These are phyloP conservation scores for Saccopteryx bilineata DNA, from an alignment of 2,113 vertebrate genomes.

Conservation along the genomic window DNA sequence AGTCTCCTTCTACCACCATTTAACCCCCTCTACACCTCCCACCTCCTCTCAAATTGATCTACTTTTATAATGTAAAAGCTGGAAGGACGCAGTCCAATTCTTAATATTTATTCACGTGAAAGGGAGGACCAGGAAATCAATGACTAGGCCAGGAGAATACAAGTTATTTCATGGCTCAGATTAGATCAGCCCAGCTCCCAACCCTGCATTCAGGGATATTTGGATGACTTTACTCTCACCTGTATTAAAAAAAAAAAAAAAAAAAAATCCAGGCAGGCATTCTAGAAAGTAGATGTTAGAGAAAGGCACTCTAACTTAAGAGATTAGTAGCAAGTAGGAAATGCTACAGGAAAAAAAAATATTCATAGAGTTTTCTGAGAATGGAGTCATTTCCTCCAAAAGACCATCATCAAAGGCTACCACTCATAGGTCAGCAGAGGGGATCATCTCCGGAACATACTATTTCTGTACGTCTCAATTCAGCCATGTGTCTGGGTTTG, in stretches of 20 bases:
- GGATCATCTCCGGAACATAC: background rate
- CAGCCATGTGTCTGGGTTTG: background rate
- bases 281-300: conserved; percentile 27
- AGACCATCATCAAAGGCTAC: background rate
- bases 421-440: background rate
- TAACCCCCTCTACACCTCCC: too few species aligned
- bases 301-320: conserved; percentile 9
- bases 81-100: background rate
- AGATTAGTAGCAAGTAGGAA: background rate
- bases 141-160: background rate
- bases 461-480: conserved; percentile 13
- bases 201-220: background rate
- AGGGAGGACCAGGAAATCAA: background rate
- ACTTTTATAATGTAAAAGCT: background rate
- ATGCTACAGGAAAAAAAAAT: background rate
- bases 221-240: background rate
- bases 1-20: too few species aligned
- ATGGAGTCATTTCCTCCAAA: conserved; percentile 34
- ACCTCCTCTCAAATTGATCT: too few species aligned
- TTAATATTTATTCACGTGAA: background rate
- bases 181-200: background rate
- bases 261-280: background rate
- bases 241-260: background rate
- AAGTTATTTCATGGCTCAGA: background rate
- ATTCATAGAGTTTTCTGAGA: conserved; percentile 10